A percentile compares a stretch with the other conserved stretches of the same genome.
phyloP scores from a whole-genome alignment of 2,888 invertebrate species.

The Oasisia sp. region DNA sequence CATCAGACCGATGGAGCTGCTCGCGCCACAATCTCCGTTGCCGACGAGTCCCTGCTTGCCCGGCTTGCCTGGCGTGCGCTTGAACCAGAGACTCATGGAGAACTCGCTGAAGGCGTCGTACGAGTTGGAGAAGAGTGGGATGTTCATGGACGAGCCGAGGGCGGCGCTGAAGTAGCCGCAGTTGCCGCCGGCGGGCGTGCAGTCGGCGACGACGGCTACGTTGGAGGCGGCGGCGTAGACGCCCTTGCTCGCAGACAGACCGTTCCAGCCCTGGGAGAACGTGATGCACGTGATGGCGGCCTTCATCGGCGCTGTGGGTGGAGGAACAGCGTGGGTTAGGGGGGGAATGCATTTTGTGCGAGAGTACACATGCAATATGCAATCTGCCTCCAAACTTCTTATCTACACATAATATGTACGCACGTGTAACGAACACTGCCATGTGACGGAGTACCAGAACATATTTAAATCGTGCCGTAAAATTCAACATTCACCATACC shows the following conservation, averaged over 20 bases:
- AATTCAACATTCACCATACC: no score
- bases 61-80: background rate
- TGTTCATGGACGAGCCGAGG: background rate
- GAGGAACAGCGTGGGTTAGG: background rate
- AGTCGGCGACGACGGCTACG: background rate
- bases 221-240: background rate
- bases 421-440: no score
- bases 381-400: no score
- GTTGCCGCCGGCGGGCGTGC: constrained; percentile 20
- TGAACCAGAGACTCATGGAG: constrained; percentile 17
- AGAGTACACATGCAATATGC: background rate
- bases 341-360: background rate
- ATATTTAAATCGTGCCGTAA: no score
- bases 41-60: background rate
- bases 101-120: constrained; percentile 5
- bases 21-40: background rate
- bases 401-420: no score
- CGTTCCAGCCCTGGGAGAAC: constrained; percentile 14
- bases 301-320: background rate
- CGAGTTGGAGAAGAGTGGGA: constrained; percentile 23
- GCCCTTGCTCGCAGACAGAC: background rate
- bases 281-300: constrained; percentile 22
- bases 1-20: background rate
- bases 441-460: no score
- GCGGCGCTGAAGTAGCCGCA: constrained; percentile 23